These are phyloP conservation scores for Phycodurus eques DNA, from an alignment of 2,113 vertebrate species.

Conservation along the genomic window DNA sequence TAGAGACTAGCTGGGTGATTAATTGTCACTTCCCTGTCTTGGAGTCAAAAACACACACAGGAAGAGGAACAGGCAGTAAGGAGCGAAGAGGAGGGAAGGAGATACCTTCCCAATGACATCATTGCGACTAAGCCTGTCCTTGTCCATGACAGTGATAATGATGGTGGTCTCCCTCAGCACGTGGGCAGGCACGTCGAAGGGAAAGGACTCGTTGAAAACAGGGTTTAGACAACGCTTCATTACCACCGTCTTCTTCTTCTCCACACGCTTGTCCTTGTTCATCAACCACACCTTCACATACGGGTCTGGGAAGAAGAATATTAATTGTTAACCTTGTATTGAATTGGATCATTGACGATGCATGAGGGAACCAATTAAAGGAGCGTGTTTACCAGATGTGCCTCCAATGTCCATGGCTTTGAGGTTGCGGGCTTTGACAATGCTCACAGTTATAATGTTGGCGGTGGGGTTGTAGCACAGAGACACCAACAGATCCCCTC, in stretches of 20 bases:
- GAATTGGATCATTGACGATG: background rate
- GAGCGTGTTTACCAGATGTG: constrained; percentile 83
- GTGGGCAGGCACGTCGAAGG: constrained; percentile 95
- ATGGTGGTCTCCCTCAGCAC: constrained; percentile 97
- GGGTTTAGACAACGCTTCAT: constrained; percentile 98
- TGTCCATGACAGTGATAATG: constrained; percentile 99
- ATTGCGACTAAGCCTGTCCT: constrained; percentile 96
- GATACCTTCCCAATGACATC: constrained; percentile 98
- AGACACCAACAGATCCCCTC: constrained; percentile 94
- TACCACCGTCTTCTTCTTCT: constrained; percentile 98
- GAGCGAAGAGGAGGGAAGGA: constrained; percentile 33
- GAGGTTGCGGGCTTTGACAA: constrained; percentile 98
- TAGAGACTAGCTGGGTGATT: constrained; percentile 48
- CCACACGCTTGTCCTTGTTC: constrained; percentile 98
- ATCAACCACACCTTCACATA: constrained; percentile 99
- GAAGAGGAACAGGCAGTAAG: constrained; percentile 30
- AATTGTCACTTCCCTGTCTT: constrained; percentile 26
- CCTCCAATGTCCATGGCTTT: constrained; percentile 99
- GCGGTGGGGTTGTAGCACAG: constrained; percentile 98
- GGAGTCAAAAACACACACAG: constrained; percentile 34
- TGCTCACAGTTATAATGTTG: constrained; percentile 97
- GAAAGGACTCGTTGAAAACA: constrained; percentile 97
- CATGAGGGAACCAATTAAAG: constrained; percentile 22
- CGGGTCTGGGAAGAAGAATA: constrained; percentile 77
- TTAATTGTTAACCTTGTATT: background rate